Conservation (phyloP, 2,113 vertebrate species). For the Pterocles orientalis region DNA sequence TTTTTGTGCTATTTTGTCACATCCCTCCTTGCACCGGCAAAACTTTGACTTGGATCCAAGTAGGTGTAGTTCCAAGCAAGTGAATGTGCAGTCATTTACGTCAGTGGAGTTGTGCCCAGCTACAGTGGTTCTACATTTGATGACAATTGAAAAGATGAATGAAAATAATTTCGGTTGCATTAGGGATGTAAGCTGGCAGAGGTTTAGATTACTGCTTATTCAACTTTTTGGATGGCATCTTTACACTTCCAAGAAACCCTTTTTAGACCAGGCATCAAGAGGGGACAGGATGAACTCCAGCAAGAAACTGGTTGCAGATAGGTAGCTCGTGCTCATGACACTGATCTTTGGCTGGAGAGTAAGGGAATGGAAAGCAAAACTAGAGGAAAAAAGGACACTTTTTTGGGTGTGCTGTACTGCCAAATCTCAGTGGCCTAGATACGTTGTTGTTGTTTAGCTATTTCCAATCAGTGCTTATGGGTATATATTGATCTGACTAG, state of each 20-base stretch:
- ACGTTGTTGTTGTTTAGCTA: neutral
- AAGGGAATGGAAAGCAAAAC: neutral
- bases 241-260: conserved; percentile 34
- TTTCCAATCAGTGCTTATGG: conserved; percentile 20
- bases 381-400: neutral
- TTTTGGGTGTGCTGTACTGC: neutral
- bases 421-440: conserved; percentile 4
- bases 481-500: conserved; percentile 9
- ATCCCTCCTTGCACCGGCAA: neutral
- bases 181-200: conserved; percentile 35
- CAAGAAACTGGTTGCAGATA: neutral
- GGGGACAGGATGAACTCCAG: neutral
- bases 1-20: conserved; percentile 25
- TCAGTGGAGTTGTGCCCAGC: conserved; percentile 19
- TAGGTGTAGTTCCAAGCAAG: conserved; percentile 22
- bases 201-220: conserved; percentile 28
- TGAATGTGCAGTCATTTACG: neutral
- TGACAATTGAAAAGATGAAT: conserved; percentile 44
- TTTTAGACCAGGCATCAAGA: conserved; percentile 5
- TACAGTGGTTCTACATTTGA: conserved; percentile 7
- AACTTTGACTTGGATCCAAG: neutral
- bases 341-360: neutral
- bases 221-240: neutral
- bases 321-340: neutral
- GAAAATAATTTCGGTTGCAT: conserved; percentile 49